These are phyloP conservation scores for Sylvia atricapilla DNA, from an alignment of 2,113 vertebrate species.

Conservation along the genomic window DNA sequence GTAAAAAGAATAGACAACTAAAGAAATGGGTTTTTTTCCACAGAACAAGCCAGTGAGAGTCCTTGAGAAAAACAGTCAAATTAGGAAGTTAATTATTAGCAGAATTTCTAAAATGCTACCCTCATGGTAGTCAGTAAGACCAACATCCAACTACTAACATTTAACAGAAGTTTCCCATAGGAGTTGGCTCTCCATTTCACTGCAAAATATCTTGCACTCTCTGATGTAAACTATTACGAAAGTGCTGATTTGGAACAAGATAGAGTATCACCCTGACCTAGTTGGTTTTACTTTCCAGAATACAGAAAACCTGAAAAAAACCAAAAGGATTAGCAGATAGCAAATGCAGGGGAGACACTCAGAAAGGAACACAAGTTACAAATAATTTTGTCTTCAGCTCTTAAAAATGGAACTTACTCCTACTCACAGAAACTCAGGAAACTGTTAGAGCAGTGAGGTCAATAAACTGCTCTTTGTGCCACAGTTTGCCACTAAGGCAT, in stretches of 20 bases:
- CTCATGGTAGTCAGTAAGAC: accelerated
- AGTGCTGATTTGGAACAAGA: not conserved
- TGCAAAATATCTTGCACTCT: not conserved
- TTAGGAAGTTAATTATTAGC: not conserved
- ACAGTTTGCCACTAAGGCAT: not conserved
- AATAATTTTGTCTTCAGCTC: not conserved
- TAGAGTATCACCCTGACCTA: not conserved
- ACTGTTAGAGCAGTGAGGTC: not conserved
- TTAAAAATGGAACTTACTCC: not conserved
- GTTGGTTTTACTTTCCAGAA: not conserved
- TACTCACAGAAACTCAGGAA: not conserved
- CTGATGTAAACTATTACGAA: not conserved
- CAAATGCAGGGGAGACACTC: not conserved
- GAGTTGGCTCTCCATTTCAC: not conserved
- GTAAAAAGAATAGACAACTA: not conserved
- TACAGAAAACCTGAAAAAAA: not conserved
- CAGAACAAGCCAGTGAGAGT: not conserved
- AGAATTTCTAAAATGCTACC: not conserved
- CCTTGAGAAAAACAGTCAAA: not conserved
- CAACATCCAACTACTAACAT: not conserved
- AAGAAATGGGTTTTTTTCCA: not conserved
- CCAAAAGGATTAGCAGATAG: not conserved
- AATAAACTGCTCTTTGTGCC: not conserved
- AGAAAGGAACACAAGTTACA: not conserved
- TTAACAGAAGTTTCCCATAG: not conserved